These are phyloP conservation scores for Hypolimnas misippus DNA, from an alignment of 2,888 invertebrate species.

Conservation along the genomic window DNA sequence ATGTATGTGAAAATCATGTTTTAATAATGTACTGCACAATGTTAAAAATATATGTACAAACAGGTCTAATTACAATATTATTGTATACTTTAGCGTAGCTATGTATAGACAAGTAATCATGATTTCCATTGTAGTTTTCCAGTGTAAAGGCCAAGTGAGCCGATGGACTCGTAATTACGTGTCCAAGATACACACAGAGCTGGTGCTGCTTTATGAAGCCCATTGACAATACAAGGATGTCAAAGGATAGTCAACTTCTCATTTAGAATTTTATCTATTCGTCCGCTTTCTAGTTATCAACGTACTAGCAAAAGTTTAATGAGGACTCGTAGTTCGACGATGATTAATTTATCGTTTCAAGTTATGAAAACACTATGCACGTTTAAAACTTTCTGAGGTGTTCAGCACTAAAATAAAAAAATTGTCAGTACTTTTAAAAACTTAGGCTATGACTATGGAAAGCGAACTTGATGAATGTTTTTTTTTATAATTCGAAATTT, in stretches of 20 bases:
- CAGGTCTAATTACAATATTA: background rate
- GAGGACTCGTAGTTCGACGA: too few relatives aligned
- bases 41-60: background rate
- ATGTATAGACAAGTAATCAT: conserved; percentile 4
- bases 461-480: too few relatives aligned
- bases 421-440: too few relatives aligned
- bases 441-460: too few relatives aligned
- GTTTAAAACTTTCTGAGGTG: too few relatives aligned
- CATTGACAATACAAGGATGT: background rate
- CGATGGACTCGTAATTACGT: conserved; percentile 1
- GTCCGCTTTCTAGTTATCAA: background rate
- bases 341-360: too few relatives aligned
- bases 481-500: too few relatives aligned
- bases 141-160: background rate
- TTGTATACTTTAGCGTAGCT: background rate
- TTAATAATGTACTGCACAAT: background rate
- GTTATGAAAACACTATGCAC: too few relatives aligned
- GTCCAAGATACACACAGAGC: background rate
- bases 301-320: too few relatives aligned
- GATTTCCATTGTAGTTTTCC: conserved; percentile 1
- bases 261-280: conserved; percentile 2
- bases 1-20: too few relatives aligned
- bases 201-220: background rate
- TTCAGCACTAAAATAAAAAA: too few relatives aligned
- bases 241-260: background rate